A percentile compares a stretch with the other conserved stretches of the same genome.
These are phyloP conservation scores for Zapornia atra DNA, from an alignment of 2,113 vertebrate genomes.

Conservation along the genomic window DNA sequence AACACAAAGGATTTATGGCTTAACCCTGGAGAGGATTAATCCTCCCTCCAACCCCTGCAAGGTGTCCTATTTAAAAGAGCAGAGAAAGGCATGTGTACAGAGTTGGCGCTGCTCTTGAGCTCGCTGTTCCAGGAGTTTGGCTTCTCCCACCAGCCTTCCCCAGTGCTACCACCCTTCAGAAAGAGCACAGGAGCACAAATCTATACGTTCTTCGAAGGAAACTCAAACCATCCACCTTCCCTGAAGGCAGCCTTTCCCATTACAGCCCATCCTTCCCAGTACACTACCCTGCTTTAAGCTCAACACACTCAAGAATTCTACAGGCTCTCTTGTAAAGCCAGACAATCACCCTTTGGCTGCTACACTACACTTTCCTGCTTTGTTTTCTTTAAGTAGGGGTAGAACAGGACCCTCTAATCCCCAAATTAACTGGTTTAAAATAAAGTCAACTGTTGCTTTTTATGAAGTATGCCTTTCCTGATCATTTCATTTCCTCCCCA, in stretches of 20 bases:
- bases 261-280: background rate
- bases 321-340: background rate
- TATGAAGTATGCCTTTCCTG: background rate
- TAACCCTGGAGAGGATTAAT: background rate
- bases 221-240: background rate
- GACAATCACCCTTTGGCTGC: background rate
- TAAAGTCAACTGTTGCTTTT: slow-evolving; percentile 26
- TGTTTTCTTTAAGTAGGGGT: background rate
- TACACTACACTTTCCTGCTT: background rate
- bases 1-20: background rate
- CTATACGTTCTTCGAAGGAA: fast-evolving
- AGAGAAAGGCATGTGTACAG: background rate
- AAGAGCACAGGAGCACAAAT: background rate
- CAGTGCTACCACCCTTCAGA: background rate
- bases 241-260: fast-evolving
- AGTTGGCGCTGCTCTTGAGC: background rate
- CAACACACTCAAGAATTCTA: background rate
- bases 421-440: slow-evolving; percentile 2
- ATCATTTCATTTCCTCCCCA: slow-evolving; percentile 21
- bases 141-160: background rate
- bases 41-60: background rate
- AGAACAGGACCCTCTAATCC: background rate
- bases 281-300: background rate
- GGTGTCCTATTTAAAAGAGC: background rate
- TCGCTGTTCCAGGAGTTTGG: background rate